Conservation (phyloP, 2,113 vertebrate species). For the Pogona vitticeps region DNA sequence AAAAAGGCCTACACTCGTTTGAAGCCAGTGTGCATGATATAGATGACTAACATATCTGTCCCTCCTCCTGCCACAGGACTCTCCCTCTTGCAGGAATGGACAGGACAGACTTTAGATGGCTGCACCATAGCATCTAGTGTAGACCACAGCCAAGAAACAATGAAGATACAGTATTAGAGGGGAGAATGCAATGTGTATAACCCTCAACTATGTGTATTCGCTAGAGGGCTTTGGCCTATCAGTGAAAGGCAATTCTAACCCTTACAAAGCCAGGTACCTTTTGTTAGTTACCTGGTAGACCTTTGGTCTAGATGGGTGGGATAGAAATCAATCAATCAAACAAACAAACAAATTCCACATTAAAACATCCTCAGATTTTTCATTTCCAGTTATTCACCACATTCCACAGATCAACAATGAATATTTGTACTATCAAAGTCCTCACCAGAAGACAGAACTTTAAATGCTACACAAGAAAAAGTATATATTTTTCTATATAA, state of each 20-base stretch:
- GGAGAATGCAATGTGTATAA: too few species aligned
- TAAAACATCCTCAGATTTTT: background rate
- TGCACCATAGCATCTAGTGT: too few species aligned
- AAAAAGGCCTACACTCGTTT: too few species aligned
- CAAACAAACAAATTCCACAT: background rate
- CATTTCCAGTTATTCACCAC: background rate
- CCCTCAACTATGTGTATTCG: background rate
- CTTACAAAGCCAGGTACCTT: background rate
- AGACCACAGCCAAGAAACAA: too few species aligned
- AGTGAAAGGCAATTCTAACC: background rate
- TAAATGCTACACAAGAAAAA: background rate
- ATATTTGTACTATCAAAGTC: background rate
- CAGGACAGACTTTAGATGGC: too few species aligned
- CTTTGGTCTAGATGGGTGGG: too few species aligned
- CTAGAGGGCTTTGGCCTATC: background rate
- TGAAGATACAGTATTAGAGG: too few species aligned
- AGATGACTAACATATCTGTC: too few species aligned
- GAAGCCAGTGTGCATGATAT: too few species aligned
- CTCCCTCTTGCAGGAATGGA: too few species aligned
- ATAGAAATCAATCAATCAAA: too few species aligned
- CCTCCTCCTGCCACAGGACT: too few species aligned
- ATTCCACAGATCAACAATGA: background rate
- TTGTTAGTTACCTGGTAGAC: background rate
- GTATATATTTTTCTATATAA: background rate
- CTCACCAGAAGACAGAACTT: background rate